These are phyloP conservation scores for Embiotoca jacksoni DNA, from an alignment of 2,113 vertebrate genomes.

Conservation along the genomic window DNA sequence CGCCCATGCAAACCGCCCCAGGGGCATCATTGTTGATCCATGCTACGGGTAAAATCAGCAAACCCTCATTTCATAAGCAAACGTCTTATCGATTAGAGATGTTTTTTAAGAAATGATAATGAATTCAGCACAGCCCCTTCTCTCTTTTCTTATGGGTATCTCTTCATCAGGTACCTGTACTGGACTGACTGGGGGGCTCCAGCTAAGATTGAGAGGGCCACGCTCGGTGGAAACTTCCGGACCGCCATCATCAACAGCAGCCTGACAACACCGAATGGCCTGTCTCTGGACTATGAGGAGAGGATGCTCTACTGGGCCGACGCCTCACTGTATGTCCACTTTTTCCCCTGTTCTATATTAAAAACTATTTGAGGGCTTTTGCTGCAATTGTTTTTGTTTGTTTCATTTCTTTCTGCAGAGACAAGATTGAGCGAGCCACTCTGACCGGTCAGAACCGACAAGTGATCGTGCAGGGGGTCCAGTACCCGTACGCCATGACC, in stretches of 20 bases:
- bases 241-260: slow-evolving; percentile 72
- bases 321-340: slow-evolving; percentile 70
- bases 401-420: slow-evolving; percentile 75
- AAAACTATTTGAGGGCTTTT: neutral
- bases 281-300: slow-evolving; percentile 81
- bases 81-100: neutral
- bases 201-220: slow-evolving; percentile 82
- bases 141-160: neutral
- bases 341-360: neutral
- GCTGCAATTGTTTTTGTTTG: neutral
- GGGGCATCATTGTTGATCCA: slow-evolving; percentile 90
- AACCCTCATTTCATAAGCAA: neutral
- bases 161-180: slow-evolving; percentile 78
- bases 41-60: slow-evolving; percentile 89
- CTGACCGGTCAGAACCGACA: slow-evolving; percentile 88
- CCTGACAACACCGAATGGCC: slow-evolving; percentile 75
- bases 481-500: slow-evolving; percentile 89
- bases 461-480: slow-evolving; percentile 85
- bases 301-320: slow-evolving; percentile 85
- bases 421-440: slow-evolving; percentile 91
- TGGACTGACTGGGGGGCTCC: slow-evolving; percentile 83
- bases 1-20: slow-evolving; percentile 86
- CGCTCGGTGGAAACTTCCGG: slow-evolving; percentile 80
- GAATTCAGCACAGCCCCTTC: neutral
- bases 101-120: neutral